Base-by-base conservation (phyloP, 2,797 vertebrate species). In the Diplodus puntazzo region DNA sequence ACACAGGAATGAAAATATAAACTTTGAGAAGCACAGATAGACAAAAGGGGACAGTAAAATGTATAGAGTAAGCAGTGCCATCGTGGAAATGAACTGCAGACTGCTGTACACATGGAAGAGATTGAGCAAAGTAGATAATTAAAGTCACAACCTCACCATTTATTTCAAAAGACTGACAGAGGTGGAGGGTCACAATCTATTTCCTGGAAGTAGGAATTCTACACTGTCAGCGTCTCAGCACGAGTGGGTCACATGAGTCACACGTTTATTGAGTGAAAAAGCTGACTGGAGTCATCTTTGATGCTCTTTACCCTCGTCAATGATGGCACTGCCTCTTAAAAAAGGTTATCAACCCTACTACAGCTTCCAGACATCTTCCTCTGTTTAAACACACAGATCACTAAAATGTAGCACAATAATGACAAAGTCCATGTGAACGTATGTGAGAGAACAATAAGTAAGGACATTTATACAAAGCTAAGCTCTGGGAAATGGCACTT, bases 161-260 rank as follows among this genome's bases (percentile, higher is more conserved):
- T 18, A 70, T 52, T 59, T 58, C 6, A 67, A 80, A 53, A 59
- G 23, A 39, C 16, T 5, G 10, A 74, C 48, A 43, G 52, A 79
- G 52, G 50, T 50, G 11, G 9, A 64, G 34, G 65, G 39, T 73
- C 68, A 65, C 27, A 43, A 52, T 30, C 11, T 13, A 2, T 73
- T 69, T 71, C 34, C 20, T 53, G 6, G 18, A 45, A 73, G 50
- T 0, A 73, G n/a, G 9, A 66, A 73, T 91, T 83, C 62, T 63
- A 69, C 68, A 48, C 21, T 1, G 87, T 92, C 91, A 92, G 91
- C 86, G 46, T 73, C 74, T 88, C 39, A 20, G 70, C 59, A 50
- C n/a, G 49, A 82, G 11, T 7, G 11, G 21, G 62, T 92, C 90
- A 91, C 89, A 87, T 92, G 89, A 91, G 8, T 18, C 34, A 70